Evolutionary conservation across 2,113 vertebrate species (phyloP), one percentile per base, ranked within the genome.

Genomic region (Aspidoscelis tigris): DNA sequence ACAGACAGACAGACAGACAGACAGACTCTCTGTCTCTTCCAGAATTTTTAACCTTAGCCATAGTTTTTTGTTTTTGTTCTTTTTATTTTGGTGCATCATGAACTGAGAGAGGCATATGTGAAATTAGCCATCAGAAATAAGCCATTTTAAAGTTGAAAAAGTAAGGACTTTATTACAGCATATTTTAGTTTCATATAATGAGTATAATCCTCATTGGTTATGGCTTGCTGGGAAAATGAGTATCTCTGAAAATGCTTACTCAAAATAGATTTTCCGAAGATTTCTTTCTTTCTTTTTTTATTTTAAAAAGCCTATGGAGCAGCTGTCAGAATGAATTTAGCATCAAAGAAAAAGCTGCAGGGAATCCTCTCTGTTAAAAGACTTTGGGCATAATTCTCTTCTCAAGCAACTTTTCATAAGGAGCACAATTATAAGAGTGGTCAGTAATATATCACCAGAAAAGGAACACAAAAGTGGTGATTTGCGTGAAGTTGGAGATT

Each of bases 291-390:
- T 58, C 55, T 58, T 61, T 61, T 72, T 61, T 58, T 33, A 58
- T 5, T 21, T 61, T 26, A 16, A 47, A 69, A 16, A 11, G 0
- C 3, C 84, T 44, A 6, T 2, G 69, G 80, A 33, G 6, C 77
- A 33, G 6, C 41, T 83, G 41, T 73, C 80, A 72, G 76, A 73
- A 69, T 3, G 21, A 0, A 3, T 76, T 2, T 5, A 33, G 0
- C 86, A 43, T 85, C 43, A 82, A 76, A 87, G 80, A 4, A 70
- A 55, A 86, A 85, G 78, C 21, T 64, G 41, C 74, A 85, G 39
- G 68, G 76, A 86, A 85, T 76, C 0, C 0, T 2, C 2, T 70
- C 47, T 68, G 68, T 20, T 77, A 43, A 83, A 86, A 83, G 18
- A 47, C 24, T 1, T 78, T 24, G 16, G 4, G 78, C 77, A 76